These are phyloP conservation scores for Cyanoderma ruficeps DNA, from an alignment of 2,113 vertebrate genomes.

Conservation along the genomic window DNA sequence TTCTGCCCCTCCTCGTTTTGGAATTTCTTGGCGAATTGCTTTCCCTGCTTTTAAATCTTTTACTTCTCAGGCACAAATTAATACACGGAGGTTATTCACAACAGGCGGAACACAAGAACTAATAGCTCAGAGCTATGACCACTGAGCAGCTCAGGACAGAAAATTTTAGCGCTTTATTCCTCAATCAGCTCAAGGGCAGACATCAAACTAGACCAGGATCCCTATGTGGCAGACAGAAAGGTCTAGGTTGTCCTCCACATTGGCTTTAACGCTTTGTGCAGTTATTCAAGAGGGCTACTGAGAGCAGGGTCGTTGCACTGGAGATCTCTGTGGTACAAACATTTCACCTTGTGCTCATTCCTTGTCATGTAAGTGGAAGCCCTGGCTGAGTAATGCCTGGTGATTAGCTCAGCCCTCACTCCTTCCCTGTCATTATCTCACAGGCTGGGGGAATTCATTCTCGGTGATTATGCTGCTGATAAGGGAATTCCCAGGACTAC, in stretches of 20 bases:
- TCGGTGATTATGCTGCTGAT: background rate
- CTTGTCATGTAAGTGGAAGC: background rate
- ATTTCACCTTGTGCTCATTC: background rate
- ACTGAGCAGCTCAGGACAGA: background rate
- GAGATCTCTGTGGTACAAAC: background rate
- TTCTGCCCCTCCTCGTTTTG: too few species aligned
- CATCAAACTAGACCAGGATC: background rate
- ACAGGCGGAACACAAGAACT: background rate
- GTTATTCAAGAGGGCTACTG: background rate
- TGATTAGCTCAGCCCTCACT: background rate
- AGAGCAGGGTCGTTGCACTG: background rate
- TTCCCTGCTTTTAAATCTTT: too few species aligned
- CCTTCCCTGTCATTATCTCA: background rate
- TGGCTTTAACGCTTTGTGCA: background rate
- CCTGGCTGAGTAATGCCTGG: background rate
- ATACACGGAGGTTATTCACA: too few species aligned
- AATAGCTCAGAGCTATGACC: background rate
- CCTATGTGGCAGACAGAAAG: background rate
- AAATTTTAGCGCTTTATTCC: background rate
- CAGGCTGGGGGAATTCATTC: background rate
- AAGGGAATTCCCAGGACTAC: conserved; percentile 7
- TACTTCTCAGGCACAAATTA: too few species aligned
- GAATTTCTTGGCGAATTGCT: too few species aligned
- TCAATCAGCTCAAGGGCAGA: background rate
- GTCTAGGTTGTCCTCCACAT: background rate